These are phyloP conservation scores for Barypeithes pellucidus DNA, from an alignment of 2,888 invertebrate species.

Conservation along the genomic window DNA sequence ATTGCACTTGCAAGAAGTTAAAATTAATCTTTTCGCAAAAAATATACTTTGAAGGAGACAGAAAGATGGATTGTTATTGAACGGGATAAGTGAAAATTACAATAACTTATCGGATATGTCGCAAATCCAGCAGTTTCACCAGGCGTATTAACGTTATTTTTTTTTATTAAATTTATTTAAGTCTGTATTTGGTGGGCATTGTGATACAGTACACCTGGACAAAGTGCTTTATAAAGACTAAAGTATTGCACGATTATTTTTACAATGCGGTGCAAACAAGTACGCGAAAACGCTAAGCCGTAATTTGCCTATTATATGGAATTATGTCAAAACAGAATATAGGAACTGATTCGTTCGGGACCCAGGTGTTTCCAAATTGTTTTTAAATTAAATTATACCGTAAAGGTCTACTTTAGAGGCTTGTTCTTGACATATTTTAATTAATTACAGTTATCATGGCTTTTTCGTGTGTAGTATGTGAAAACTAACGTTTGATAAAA, in stretches of 20 bases:
- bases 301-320: slow-evolving; percentile 36
- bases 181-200: slow-evolving; percentile 51
- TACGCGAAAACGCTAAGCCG: slow-evolving; percentile 26
- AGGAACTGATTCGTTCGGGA: slow-evolving; percentile 32
- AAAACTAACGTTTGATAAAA: too few species aligned
- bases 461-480: too few species aligned
- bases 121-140: slow-evolving; percentile 55
- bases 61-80: slow-evolving; percentile 58
- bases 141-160: slow-evolving; percentile 53
- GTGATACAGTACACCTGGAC: slow-evolving; percentile 42
- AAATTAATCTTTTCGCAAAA: slow-evolving; percentile 58
- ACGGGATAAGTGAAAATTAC: slow-evolving; percentile 58
- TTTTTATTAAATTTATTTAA: slow-evolving; percentile 50
- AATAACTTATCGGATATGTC: slow-evolving; percentile 57
- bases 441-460: too few species aligned
- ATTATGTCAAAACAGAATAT: slow-evolving; percentile 35
- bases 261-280: slow-evolving; percentile 28
- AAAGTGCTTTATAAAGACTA: slow-evolving; percentile 37
- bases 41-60: slow-evolving; percentile 56
- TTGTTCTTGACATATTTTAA: slow-evolving; percentile 1
- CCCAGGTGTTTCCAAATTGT: slow-evolving; percentile 34
- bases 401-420: neutral
- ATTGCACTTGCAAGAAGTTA: slow-evolving; percentile 58
- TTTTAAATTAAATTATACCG: slow-evolving; percentile 14
- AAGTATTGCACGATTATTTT: slow-evolving; percentile 39